Evolutionary conservation across 2,113 vertebrate genomes (phyloP).

Genomic region (Myocastor coypus): DNA sequence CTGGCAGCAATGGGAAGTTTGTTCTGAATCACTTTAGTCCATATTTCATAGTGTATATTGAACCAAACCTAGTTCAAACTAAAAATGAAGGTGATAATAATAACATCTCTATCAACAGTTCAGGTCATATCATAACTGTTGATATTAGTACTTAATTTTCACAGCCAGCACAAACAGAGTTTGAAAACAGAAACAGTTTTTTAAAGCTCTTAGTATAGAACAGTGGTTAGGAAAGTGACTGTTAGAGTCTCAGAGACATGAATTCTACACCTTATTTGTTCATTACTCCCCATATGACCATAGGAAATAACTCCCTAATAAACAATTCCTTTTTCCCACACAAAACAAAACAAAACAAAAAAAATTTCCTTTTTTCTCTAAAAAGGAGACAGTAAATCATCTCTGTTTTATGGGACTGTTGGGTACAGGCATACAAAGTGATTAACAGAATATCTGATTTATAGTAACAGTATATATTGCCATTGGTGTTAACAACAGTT

Average conservation of each 20-base stretch:
- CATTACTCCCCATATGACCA: not conserved
- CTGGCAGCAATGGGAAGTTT: not conserved
- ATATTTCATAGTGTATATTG: conserved; percentile 7
- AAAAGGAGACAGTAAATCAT: not conserved
- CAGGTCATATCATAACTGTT: not conserved
- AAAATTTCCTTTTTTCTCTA: no score
- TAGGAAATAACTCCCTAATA: not conserved
- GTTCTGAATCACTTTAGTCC: not conserved
- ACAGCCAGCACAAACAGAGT: not conserved
- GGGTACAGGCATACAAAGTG: not conserved
- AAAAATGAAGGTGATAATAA: not conserved
- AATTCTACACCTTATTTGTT: not conserved
- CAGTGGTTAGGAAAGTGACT: not conserved
- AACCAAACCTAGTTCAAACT: conserved; percentile 43
- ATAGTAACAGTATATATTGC: not conserved
- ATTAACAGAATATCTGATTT: not conserved
- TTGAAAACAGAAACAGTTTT: not conserved
- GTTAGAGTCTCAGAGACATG: not conserved
- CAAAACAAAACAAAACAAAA: no score
- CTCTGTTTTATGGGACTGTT: not conserved
- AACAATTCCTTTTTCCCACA: not conserved
- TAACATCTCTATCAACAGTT: not conserved
- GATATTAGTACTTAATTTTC: conserved; percentile 3
- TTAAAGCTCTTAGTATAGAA: not conserved
- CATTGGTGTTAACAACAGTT: conserved; percentile 16